Conservation (phyloP, 2,888 invertebrate genomes). For the Zootermopsis nevadensis region DNA sequence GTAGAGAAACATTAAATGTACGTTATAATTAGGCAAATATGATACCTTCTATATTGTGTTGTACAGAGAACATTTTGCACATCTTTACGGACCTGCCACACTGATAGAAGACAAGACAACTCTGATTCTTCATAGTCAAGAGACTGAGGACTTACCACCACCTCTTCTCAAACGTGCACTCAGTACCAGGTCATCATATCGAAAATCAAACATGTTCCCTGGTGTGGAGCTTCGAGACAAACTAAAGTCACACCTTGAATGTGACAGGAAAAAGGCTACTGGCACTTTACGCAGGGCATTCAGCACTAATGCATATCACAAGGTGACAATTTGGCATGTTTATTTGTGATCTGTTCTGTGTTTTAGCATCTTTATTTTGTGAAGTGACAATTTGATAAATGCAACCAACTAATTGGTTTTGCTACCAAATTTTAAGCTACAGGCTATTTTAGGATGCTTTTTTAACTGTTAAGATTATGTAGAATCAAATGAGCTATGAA, state of each 20-base stretch:
- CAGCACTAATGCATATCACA: constrained; percentile 52
- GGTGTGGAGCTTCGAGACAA: constrained; percentile 52
- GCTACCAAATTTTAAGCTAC: no score
- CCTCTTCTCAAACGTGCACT: not conserved
- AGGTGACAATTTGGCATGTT: constrained; percentile 40
- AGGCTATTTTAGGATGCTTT: no score
- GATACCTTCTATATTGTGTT: not conserved
- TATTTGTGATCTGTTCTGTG: no score
- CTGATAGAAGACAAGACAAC: constrained; percentile 53
- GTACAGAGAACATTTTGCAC: constrained; percentile 54
- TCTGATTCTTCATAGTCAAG: constrained; percentile 13
- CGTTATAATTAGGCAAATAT: not conserved
- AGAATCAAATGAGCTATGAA: no score
- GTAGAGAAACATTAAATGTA: no score
- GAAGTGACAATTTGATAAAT: no score
- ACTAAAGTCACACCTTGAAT: not conserved
- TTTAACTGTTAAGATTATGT: no score
- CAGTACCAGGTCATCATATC: constrained; percentile 32
- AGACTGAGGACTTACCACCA: not conserved
- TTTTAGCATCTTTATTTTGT: no score
- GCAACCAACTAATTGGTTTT: no score
- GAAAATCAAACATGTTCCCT: constrained; percentile 47
- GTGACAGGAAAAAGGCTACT: not conserved
- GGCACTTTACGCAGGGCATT: constrained; percentile 52
- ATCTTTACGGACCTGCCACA: constrained; percentile 55